Conservation (phyloP, 1,140 invertebrate genomes). For the Trachelipus rathkii region DNA sequence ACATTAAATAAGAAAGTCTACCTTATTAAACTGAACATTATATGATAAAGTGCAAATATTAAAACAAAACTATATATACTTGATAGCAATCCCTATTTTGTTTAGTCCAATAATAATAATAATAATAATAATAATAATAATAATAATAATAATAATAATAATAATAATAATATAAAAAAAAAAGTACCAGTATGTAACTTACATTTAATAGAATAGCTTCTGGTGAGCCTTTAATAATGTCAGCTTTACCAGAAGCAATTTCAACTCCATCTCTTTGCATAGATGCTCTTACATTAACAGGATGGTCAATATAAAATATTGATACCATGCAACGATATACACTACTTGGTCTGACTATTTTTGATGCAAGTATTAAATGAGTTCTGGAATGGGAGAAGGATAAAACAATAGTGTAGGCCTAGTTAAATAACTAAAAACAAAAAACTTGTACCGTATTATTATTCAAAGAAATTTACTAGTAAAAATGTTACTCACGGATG, state of each 20-base stretch:
- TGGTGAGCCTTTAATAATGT: constrained; percentile 46
- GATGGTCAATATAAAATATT: constrained; percentile 45
- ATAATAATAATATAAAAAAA: too few species aligned
- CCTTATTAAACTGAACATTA: too few species aligned
- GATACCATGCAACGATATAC: constrained; percentile 50
- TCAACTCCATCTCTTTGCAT: constrained; percentile 50
- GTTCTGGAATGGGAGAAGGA: constrained; percentile 47
- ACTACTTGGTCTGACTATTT: constrained; percentile 50
- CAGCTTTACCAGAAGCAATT: constrained; percentile 47
- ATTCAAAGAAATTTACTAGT: neutral
- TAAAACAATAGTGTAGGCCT: neutral
- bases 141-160: too few species aligned
- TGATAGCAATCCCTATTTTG: too few species aligned
- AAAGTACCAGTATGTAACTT: constrained; percentile 27
- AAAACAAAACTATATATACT: too few species aligned
- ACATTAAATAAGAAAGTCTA: too few species aligned
- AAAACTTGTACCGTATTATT: neutral
- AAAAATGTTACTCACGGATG: neutral
- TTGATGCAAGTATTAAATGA: constrained; percentile 50
- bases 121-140: too few species aligned
- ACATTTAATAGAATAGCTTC: constrained; percentile 50
- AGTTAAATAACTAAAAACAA: neutral
- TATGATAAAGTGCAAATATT: too few species aligned
- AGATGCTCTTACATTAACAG: constrained; percentile 49
- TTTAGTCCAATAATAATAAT: too few species aligned